phyloP scores from a whole-genome alignment of 2,888 invertebrate genomes.

The Bimastos eiseni region DNA sequence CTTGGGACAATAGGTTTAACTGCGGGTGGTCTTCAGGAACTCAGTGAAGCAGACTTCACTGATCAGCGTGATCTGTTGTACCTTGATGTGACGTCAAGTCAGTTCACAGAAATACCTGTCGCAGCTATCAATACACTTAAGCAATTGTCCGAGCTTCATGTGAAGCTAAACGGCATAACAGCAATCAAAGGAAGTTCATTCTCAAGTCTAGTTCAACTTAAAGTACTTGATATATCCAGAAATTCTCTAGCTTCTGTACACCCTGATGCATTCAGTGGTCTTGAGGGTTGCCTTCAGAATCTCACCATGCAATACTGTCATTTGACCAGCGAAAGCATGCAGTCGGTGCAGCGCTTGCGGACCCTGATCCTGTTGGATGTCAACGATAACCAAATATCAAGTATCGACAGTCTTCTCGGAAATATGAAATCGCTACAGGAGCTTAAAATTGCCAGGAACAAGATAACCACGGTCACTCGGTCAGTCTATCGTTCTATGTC shows the following conservation, averaged over 20 bases:
- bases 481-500: constrained; percentile 1
- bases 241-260: background rate
- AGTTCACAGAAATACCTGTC: constrained; percentile 24
- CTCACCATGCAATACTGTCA: constrained; percentile 7
- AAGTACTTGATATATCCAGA: constrained; percentile 24
- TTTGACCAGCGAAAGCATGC: background rate
- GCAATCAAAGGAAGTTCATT: constrained; percentile 18
- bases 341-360: background rate
- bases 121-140: background rate
- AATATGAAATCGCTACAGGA: constrained; percentile 27
- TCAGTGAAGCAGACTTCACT: background rate
- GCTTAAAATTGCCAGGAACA: constrained; percentile 14
- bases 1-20: background rate
- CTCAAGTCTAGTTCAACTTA: background rate
- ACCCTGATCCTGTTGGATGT: constrained; percentile 23
- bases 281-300: constrained; percentile 25
- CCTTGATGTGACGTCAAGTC: constrained; percentile 28
- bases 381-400: constrained; percentile 26
- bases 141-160: background rate
- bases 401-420: constrained; percentile 13
- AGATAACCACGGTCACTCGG: constrained; percentile 16
- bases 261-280: constrained; percentile 21
- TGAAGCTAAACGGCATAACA: constrained; percentile 26
- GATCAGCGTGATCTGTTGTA: background rate
- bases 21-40: background rate